Conservation (phyloP, 2,888 invertebrate genomes). For the Aporophyla nigra region DNA sequence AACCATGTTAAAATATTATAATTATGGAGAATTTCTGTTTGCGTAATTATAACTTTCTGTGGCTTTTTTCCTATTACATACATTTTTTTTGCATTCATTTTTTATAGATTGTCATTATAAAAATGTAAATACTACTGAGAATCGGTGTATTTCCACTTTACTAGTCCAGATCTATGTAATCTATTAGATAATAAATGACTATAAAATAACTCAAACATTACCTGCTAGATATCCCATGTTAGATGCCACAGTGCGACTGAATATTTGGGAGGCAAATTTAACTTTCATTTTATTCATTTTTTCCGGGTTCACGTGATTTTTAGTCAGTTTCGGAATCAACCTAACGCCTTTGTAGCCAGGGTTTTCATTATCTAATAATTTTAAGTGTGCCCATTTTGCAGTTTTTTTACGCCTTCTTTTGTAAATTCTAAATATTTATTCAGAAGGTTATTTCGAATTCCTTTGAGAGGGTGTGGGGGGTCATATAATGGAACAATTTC, state of each 20-base stretch:
- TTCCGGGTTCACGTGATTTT: constrained; percentile 55
- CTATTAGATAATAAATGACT: no score
- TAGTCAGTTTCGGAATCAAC: constrained; percentile 64
- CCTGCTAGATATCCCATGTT: constrained; percentile 68
- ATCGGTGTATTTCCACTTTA: no score
- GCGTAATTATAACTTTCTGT: no score
- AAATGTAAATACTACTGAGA: no score
- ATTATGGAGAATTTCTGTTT: no score
- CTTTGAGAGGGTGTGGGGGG: constrained; percentile 49
- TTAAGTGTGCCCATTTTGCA: constrained; percentile 68
- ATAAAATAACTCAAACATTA: constrained; percentile 36
- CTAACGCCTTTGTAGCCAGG: constrained; percentile 60
- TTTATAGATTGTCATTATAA: no score
- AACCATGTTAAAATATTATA: no score
- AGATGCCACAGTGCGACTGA: constrained; percentile 65
- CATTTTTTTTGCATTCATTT: no score
- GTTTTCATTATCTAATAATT: constrained; percentile 47
- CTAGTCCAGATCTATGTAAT: no score
- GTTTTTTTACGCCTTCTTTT: constrained; percentile 30
- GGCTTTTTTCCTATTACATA: no score
- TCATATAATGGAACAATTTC: constrained; percentile 63
- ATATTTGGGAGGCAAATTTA: constrained; percentile 65
- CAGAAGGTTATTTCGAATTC: no score
- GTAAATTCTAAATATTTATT: constrained; percentile 3
- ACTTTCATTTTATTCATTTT: constrained; percentile 65